Conservation (phyloP, 2,113 vertebrate species). For the Burhinus oedicnemus region DNA sequence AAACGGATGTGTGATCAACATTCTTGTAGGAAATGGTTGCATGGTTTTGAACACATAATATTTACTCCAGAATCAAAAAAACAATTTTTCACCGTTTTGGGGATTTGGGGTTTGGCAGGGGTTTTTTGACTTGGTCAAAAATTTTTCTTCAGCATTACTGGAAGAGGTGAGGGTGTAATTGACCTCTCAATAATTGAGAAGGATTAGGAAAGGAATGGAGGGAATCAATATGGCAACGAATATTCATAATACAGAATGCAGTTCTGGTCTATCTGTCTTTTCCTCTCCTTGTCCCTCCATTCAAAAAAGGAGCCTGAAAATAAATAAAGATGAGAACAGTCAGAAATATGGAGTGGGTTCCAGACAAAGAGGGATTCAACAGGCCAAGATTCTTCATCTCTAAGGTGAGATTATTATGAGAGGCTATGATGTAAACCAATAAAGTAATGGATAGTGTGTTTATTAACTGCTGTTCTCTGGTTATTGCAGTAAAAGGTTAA, state of each 20-base stretch:
- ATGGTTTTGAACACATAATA: not conserved
- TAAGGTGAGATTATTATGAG: not conserved
- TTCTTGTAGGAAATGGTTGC: not conserved
- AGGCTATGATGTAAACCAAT: not conserved
- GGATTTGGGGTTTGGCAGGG: not conserved
- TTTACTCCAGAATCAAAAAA: conserved; percentile 23
- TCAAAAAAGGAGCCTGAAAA: not conserved
- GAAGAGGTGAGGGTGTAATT: not conserved
- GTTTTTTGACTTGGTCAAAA: not conserved
- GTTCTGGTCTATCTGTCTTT: not conserved
- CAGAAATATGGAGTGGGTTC: not conserved
- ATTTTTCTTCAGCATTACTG: not conserved
- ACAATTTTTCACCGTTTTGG: not conserved
- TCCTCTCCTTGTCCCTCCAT: not conserved
- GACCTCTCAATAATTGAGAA: not conserved
- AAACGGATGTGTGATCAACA: not conserved
- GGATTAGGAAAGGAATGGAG: not conserved
- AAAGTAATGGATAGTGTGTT: not conserved
- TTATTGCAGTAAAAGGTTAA: not conserved
- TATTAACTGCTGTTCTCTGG: not conserved
- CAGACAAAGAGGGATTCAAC: not conserved
- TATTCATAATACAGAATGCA: not conserved
- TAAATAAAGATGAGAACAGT: not conserved
- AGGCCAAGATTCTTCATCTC: not conserved
- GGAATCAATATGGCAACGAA: not conserved